Percentiles rank a stretch among this genome's conserved stretches.
phyloP scores from a whole-genome alignment of 92 coral and sea anemone species.

The Paragorgia papillata region DNA sequence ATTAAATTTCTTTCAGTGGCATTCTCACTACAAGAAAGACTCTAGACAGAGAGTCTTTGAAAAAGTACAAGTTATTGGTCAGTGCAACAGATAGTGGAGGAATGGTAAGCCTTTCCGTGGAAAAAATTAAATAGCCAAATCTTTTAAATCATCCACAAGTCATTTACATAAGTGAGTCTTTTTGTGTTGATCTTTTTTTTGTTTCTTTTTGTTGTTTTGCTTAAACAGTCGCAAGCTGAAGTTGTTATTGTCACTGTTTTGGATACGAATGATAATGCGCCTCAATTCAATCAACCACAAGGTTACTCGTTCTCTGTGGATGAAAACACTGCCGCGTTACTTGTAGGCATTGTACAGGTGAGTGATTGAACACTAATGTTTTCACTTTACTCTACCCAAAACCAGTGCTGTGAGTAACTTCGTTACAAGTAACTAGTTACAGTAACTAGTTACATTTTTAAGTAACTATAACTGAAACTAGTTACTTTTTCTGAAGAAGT shows the following conservation, averaged over 20 bases:
- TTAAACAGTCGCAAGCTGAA: constrained; percentile 48
- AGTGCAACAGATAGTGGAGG: constrained; percentile 87
- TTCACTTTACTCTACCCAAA: too few relatives aligned
- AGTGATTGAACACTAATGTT: background rate
- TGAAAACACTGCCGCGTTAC: constrained; percentile 77
- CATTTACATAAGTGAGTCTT: too few relatives aligned
- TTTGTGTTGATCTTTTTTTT: too few relatives aligned
- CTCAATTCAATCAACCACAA: constrained; percentile 71
- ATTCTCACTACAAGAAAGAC: constrained; percentile 63
- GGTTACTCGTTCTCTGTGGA: constrained; percentile 81
- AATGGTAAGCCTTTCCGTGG: constrained; percentile 81
- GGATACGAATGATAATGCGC: constrained; percentile 84
- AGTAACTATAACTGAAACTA: too few relatives aligned
- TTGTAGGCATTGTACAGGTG: constrained; percentile 81
- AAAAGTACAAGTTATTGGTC: constrained; percentile 68
- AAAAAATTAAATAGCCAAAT: too few relatives aligned
- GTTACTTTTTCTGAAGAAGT: too few relatives aligned
- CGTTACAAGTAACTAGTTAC: too few relatives aligned
- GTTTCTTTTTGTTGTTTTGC: background rate
- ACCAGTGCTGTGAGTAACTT: too few relatives aligned
- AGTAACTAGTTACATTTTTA: too few relatives aligned
- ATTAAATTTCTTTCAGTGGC: constrained; percentile 58
- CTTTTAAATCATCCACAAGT: too few relatives aligned
- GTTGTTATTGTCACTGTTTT: constrained; percentile 59
- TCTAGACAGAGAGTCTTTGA: constrained; percentile 74